These are phyloP conservation scores for Magallana ariakensis DNA, from an alignment of 1,140 invertebrate species.

Conservation along the genomic window DNA sequence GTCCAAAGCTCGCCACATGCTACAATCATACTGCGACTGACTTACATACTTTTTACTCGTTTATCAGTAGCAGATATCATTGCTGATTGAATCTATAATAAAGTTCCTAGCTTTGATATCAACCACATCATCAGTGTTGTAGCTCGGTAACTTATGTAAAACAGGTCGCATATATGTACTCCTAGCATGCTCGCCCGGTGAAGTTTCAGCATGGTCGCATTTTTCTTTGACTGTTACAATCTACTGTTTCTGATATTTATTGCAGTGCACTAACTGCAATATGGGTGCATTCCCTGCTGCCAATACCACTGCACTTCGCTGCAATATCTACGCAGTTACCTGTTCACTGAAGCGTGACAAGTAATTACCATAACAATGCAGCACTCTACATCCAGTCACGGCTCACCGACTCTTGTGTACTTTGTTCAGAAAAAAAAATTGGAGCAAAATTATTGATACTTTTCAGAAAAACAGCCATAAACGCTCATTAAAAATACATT, in stretches of 20 bases:
- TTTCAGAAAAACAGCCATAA: neutral
- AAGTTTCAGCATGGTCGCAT: no score
- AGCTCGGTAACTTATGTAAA: no score
- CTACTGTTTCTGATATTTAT: neutral
- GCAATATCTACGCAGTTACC: neutral
- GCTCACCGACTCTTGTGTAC: neutral
- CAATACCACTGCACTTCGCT: neutral
- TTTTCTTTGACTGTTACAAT: no score
- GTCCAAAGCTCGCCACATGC: no score
- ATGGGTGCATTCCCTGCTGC: neutral
- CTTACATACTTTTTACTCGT: no score
- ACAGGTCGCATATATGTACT: no score
- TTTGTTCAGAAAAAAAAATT: neutral
- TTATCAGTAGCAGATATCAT: no score
- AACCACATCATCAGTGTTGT: no score
- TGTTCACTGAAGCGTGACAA: neutral
- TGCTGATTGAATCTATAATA: no score
- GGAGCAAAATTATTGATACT: slow-evolving; percentile 26
- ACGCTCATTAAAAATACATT: slow-evolving; percentile 17
- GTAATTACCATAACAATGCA: neutral
- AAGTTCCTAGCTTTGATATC: no score
- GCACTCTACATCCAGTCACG: neutral
- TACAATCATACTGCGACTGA: no score
- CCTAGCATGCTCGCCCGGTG: no score
- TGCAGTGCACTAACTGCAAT: neutral